Percentiles rank a stretch among this genome's conserved stretches.
These are phyloP conservation scores for Coleophora deauratella DNA, from an alignment of 2,888 invertebrate genomes.

Conservation along the genomic window DNA sequence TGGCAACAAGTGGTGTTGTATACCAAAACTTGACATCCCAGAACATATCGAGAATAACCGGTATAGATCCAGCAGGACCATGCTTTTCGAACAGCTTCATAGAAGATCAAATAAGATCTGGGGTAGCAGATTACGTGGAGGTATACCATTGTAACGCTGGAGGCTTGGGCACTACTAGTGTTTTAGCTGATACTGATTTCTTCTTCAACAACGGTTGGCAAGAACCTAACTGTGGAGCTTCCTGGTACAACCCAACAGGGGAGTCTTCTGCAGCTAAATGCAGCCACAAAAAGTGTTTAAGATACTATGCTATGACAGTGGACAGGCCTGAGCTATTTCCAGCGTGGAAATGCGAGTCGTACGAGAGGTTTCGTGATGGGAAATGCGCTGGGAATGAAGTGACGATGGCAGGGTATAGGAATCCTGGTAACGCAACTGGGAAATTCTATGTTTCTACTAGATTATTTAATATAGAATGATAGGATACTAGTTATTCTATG, in stretches of 20 bases:
- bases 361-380: constrained; percentile 42
- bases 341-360: constrained; percentile 52
- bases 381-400: constrained; percentile 47
- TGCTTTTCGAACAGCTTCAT: constrained; percentile 56
- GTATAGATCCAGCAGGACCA: constrained; percentile 61
- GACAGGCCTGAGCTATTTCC: constrained; percentile 41
- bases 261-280: constrained; percentile 56
- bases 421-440: constrained; percentile 59
- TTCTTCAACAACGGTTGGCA: constrained; percentile 72
- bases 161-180: constrained; percentile 61
- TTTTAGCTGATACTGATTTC: constrained; percentile 73
- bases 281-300: constrained; percentile 58
- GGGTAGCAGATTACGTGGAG: constrained; percentile 74
- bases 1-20: constrained; percentile 40
- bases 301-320: constrained; percentile 48
- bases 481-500: no score
- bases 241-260: constrained; percentile 44
- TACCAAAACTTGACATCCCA: constrained; percentile 44
- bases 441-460: constrained; percentile 57
- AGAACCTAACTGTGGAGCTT: constrained; percentile 69
- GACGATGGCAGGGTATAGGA: constrained; percentile 54
- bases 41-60: constrained; percentile 52
- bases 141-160: constrained; percentile 76
- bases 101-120: constrained; percentile 62
- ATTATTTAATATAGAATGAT: constrained; percentile 28